Evolutionary conservation across 2,113 vertebrate species (phyloP).

Genomic region (Seriola dumerili): DNA sequence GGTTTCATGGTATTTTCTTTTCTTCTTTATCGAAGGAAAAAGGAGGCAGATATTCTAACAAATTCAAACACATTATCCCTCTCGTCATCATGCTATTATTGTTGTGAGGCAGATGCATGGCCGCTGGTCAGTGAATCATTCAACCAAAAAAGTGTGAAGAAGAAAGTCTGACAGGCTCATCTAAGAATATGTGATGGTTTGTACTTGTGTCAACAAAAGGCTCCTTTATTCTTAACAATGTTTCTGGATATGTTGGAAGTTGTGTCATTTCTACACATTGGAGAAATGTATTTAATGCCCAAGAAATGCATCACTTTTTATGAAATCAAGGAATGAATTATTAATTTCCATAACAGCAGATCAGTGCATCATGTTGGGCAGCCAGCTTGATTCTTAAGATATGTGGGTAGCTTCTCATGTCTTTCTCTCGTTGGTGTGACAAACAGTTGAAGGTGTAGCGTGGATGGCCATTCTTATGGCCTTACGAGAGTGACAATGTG

Average conservation of each 20-base stretch:
- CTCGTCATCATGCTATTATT: neutral
- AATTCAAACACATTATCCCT: neutral
- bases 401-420: neutral
- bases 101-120: constrained; percentile 8
- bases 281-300: neutral
- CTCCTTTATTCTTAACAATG: neutral
- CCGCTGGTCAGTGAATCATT: constrained; percentile 37
- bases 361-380: too few relatives aligned
- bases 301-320: too few relatives aligned
- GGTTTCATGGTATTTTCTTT: neutral
- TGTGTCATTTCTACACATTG: neutral
- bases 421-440: too few relatives aligned
- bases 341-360: neutral
- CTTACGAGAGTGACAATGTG: neutral
- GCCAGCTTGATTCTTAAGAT: neutral
- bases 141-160: constrained; percentile 31
- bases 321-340: neutral
- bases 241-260: neutral
- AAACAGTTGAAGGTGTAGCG: neutral
- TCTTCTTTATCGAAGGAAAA: too few relatives aligned
- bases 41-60: neutral
- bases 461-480: neutral
- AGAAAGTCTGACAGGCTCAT: neutral
- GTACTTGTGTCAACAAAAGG: neutral
- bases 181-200: neutral